phyloP scores from a whole-genome alignment of 1,140 invertebrate genomes.

The Copidosoma floridanum region DNA sequence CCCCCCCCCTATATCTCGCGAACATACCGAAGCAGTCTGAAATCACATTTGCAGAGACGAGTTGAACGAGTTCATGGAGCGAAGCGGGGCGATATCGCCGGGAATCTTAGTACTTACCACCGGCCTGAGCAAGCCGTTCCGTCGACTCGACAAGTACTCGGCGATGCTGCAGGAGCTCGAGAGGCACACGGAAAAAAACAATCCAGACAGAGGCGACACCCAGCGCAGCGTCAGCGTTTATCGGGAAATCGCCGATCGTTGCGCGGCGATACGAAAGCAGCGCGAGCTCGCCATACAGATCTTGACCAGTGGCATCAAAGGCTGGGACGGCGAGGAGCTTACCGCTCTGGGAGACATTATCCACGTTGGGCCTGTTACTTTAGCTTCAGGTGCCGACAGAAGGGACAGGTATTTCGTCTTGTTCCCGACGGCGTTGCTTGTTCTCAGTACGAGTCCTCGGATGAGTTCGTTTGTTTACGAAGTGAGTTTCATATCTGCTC shows the following conservation, averaged over 20 bases:
- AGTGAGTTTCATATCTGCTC: constrained; percentile 56
- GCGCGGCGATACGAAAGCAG: constrained; percentile 82
- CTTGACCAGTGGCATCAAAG: constrained; percentile 85
- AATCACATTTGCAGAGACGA: constrained; percentile 67
- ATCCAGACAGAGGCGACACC: constrained; percentile 93
- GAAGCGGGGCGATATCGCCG: constrained; percentile 74
- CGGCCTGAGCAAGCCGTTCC: constrained; percentile 90
- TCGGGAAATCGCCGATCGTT: constrained; percentile 87
- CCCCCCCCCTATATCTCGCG: neutral
- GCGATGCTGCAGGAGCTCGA: constrained; percentile 92
- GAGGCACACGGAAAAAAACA: constrained; percentile 90
- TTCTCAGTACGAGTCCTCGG: constrained; percentile 84
- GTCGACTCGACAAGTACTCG: constrained; percentile 92
- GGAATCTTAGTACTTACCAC: constrained; percentile 88
- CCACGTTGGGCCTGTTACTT: constrained; percentile 77
- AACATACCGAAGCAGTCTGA: no score
- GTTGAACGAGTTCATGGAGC: constrained; percentile 84
- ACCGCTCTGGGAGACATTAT: constrained; percentile 73
- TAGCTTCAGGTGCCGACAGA: constrained; percentile 75
- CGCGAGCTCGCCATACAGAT: constrained; percentile 96
- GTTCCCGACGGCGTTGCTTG: constrained; percentile 83
- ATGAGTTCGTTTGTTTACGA: constrained; percentile 96
- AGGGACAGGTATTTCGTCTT: constrained; percentile 90
- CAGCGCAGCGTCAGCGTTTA: constrained; percentile 92
- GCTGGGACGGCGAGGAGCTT: constrained; percentile 91